phyloP scores from a whole-genome alignment of 2,113 vertebrate genomes.

The Anhinga anhinga region DNA sequence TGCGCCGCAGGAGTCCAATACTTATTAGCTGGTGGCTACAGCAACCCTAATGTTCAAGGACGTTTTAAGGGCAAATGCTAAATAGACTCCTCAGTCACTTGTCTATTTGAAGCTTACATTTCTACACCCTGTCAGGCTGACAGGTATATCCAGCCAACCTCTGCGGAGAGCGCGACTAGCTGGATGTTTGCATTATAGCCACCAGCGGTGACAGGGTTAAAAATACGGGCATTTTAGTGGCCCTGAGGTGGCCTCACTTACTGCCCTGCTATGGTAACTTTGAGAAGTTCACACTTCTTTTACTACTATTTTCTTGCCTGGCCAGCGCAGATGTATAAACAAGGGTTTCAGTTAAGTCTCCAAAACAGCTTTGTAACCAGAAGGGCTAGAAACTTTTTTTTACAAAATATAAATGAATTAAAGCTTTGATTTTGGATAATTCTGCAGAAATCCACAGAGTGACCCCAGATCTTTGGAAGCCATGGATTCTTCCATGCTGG shows the following conservation, averaged over 20 bases:
- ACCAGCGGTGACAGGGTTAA: constrained; percentile 62
- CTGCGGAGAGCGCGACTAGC: not conserved
- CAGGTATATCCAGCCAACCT: constrained; percentile 64
- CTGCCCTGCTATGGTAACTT: constrained; percentile 59
- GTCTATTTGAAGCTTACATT: constrained; percentile 52
- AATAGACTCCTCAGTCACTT: constrained; percentile 33
- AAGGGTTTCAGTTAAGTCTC: constrained; percentile 44
- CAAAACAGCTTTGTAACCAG: constrained; percentile 56
- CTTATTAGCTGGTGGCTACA: constrained; percentile 43
- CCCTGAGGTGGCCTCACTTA: not conserved
- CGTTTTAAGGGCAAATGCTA: constrained; percentile 59
- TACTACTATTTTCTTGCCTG: constrained; percentile 56
- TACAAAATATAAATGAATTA: not conserved
- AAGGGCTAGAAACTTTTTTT: constrained; percentile 68
- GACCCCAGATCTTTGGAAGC: constrained; percentile 43
- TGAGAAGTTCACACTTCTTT: constrained; percentile 37
- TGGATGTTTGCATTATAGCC: constrained; percentile 40
- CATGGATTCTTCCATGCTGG: constrained; percentile 45
- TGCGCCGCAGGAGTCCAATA: constrained; percentile 4
- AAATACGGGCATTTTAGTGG: not conserved
- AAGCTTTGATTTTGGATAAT: constrained; percentile 39
- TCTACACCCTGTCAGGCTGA: constrained; percentile 61
- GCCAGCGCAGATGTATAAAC: constrained; percentile 57
- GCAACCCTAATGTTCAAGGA: constrained; percentile 24
- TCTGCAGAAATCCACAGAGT: constrained; percentile 63